Percentiles rank a stretch among this genome's conserved stretches.
Evolutionary conservation across 2,888 invertebrate genomes (phyloP).

Genomic region (Notodonta ziczac): DNA sequence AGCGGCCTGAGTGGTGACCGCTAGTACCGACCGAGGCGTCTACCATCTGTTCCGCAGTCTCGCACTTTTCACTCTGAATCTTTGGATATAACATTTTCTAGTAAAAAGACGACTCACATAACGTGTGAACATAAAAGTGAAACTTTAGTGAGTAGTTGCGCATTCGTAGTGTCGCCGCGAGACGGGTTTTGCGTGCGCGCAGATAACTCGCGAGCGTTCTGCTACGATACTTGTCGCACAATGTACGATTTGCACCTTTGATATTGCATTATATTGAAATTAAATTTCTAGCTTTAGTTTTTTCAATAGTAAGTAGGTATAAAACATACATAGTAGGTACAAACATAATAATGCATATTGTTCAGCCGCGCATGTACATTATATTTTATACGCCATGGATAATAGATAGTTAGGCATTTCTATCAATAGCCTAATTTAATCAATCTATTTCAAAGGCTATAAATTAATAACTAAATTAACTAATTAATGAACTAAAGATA

Average conservation of each 20-base stretch:
- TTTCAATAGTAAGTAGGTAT: not conserved
- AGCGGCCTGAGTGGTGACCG: slow-evolving; percentile 71
- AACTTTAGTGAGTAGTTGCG: slow-evolving; percentile 19
- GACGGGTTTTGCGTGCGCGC: slow-evolving; percentile 54
- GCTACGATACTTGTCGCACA: slow-evolving; percentile 56
- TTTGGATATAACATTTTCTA: slow-evolving; percentile 13
- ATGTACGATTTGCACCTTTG: slow-evolving; percentile 50
- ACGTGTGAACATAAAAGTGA: slow-evolving; percentile 23
- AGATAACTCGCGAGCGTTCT: slow-evolving; percentile 54
- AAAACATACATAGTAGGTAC: slow-evolving; percentile 2
- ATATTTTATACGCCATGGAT: not conserved
- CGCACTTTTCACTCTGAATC: slow-evolving; percentile 25
- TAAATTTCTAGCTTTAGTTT: slow-evolving; percentile 8
- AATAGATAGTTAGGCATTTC: too few species aligned
- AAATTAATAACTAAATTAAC: too few species aligned
- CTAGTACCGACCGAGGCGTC: slow-evolving; percentile 48
- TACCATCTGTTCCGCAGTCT: slow-evolving; percentile 35
- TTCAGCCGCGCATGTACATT: not conserved
- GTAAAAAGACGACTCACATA: slow-evolving; percentile 12
- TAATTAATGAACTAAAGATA: too few species aligned
- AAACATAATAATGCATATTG: not conserved
- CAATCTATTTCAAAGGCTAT: too few species aligned
- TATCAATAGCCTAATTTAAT: too few species aligned
- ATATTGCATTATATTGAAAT: slow-evolving; percentile 35
- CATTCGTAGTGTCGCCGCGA: slow-evolving; percentile 27